These are phyloP conservation scores for Apis laboriosa DNA, from an alignment of 1,140 invertebrate genomes.

Conservation along the genomic window DNA sequence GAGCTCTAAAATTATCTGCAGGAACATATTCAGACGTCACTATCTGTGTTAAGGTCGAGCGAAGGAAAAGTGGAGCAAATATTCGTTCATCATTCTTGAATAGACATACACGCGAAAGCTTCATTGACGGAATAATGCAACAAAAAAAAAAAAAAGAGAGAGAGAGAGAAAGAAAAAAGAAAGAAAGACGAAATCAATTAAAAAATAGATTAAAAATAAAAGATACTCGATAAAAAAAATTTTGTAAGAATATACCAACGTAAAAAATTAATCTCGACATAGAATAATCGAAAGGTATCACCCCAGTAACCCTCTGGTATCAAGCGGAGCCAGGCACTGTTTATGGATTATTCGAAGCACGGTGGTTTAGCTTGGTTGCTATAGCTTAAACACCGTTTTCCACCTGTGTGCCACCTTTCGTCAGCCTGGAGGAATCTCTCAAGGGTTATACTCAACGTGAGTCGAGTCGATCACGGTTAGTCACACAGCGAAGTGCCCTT, in stretches of 20 bases:
- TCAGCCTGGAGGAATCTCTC: conserved; percentile 28
- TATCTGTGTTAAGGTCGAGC: conserved; percentile 59
- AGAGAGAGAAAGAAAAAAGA: background rate
- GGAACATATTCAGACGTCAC: background rate
- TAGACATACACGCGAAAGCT: conserved; percentile 11
- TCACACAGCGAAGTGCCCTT: conserved; percentile 31
- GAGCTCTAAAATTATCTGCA: conserved; percentile 12
- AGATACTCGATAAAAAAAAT: background rate
- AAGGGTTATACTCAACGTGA: conserved; percentile 35
- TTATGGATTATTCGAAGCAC: conserved; percentile 75
- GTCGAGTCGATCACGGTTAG: conserved; percentile 51
- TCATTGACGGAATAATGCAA: background rate
- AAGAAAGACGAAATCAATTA: background rate
- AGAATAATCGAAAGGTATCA: conserved; percentile 48
- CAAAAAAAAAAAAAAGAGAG: background rate
- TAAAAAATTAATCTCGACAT: background rate
- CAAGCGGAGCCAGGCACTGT: conserved; percentile 72
- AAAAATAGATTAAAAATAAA: background rate
- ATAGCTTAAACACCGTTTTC: conserved; percentile 63
- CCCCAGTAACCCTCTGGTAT: conserved; percentile 75
- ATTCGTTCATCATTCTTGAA: background rate
- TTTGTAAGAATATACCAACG: too few species aligned
- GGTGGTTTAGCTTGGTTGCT: conserved; percentile 66
- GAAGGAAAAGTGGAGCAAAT: conserved; percentile 37
- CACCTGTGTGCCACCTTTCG: conserved; percentile 49